A percentile compares a stretch with the other conserved stretches of the same genome.
Conservation (phyloP, 2,888 invertebrate genomes). For the Creontiades dilutus region DNA sequence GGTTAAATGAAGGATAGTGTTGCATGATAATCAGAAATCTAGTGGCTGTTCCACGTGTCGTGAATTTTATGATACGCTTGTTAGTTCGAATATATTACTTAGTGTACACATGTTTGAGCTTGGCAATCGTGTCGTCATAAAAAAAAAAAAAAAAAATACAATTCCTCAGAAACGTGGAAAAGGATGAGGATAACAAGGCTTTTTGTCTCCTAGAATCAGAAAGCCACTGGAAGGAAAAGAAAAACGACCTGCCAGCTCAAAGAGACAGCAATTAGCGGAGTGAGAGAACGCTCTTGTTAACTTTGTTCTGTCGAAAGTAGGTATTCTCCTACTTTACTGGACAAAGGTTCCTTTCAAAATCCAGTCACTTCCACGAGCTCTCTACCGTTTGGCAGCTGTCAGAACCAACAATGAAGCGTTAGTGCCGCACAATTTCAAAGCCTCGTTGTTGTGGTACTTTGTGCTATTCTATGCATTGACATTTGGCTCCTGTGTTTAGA, state of each 20-base stretch:
- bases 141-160: no score
- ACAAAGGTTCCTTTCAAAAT: constrained; percentile 46
- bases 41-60: no score
- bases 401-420: not conserved
- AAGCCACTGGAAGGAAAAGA: not conserved
- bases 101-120: no score
- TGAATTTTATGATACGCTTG: no score
- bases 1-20: no score
- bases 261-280: constrained; percentile 48
- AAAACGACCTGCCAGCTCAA: constrained; percentile 24
- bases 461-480: no score
- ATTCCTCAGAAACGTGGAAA: not conserved
- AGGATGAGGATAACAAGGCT: not conserved
- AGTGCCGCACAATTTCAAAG: no score
- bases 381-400: not conserved
- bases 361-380: constrained; percentile 45
- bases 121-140: no score
- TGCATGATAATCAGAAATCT: no score
- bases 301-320: constrained; percentile 30
- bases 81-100: no score
- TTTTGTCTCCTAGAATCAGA: constrained; percentile 9
- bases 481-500: no score
- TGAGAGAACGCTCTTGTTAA: constrained; percentile 40
- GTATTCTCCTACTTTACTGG: constrained; percentile 17
- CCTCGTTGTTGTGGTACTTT: no score